Percentiles rank a stretch among this genome's conserved stretches.
Conservation (phyloP, 1,140 invertebrate genomes). For the Battus philenor region DNA sequence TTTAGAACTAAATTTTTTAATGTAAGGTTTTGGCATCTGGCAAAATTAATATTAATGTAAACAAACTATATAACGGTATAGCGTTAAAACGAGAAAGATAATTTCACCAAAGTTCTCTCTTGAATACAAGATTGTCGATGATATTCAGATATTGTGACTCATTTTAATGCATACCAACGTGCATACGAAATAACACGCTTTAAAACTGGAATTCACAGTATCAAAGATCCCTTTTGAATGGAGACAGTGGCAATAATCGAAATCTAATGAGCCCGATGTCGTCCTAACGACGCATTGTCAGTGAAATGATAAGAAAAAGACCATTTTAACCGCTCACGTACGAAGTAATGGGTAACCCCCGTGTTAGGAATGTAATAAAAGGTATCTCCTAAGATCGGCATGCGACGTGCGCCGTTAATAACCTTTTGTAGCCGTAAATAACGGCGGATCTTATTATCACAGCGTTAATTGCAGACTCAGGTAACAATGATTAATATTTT, state of each 20-base stretch:
- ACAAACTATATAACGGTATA: too few relatives aligned
- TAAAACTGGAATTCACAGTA: slow-evolving; percentile 14
- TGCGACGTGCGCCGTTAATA: slow-evolving; percentile 28
- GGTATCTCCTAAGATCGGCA: slow-evolving; percentile 39
- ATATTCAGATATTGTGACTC: slow-evolving; percentile 24
- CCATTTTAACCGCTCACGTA: slow-evolving; percentile 49
- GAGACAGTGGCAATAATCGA: background rate
- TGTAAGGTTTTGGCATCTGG: too few relatives aligned
- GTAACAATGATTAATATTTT: slow-evolving; percentile 12
- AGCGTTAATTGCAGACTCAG: slow-evolving; percentile 13
- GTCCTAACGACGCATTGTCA: slow-evolving; percentile 51
- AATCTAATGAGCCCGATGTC: slow-evolving; percentile 29
- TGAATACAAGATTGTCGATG: slow-evolving; percentile 10
- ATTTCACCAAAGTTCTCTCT: background rate
- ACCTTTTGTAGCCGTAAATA: slow-evolving; percentile 5
- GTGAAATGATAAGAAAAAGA: slow-evolving; percentile 27
- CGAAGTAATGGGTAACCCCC: slow-evolving; percentile 33
- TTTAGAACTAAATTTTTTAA: too few relatives aligned
- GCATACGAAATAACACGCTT: slow-evolving; percentile 22
- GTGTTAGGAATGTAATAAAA: slow-evolving; percentile 51
- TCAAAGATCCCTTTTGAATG: background rate
- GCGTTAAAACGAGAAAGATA: slow-evolving; percentile 4
- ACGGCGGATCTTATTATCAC: slow-evolving; percentile 19
- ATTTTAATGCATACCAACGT: slow-evolving; percentile 29
- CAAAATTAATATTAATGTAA: too few relatives aligned